Base-by-base conservation (phyloP, 2,797 vertebrate species). In the Argyrosomus regius region DNA sequence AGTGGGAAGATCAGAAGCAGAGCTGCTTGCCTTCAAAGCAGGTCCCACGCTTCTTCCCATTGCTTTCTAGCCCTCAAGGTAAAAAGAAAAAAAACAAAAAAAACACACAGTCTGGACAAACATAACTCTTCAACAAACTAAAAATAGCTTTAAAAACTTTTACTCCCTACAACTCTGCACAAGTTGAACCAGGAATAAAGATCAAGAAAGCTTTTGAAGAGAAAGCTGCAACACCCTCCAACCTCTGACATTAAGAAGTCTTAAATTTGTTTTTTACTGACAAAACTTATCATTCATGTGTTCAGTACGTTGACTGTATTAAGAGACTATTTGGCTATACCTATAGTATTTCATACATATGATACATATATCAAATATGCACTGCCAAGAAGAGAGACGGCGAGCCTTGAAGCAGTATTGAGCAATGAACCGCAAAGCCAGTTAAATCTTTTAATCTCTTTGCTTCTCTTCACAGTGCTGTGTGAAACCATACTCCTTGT, bases 11-110 rank as follows among this genome's bases (percentile, higher is more conserved):
- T 92, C 91, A 92, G 83, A 93, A 81, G 75, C 79, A 80, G 74
- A 80, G 78, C 72, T 86, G 79, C 88, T 39, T 82, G 85, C 83
- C 84, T 88, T 90, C 90, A 93, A 93, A 92, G 89, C 80, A 84
- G 87, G 45, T 93, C 92, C 88, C 91, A 94, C 89, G 87, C 91
- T 87, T 93, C 89, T 92, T 91, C 71, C 69, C 78, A 82, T 91
- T 74, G 85, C 88, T 48, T 64, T 74, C 78, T 59, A 17, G 41
- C 83, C 88, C 88, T 89, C 81, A 16, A 93, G 93, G 75, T 90
- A 86, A 54, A 86, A 70, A 66, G 3, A 16, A 67, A 70, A 72
- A 45, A 65, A 49, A 67, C 66, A 3, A 13, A 67, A 68, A 72
- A 45, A 69, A 49, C 69, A 63, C n/a, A 31, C 41, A 35, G 78